A percentile compares a stretch with the other conserved stretches of the same genome.
Conservation (phyloP, 1,140 invertebrate genomes). For the Drosophila orosa region DNA sequence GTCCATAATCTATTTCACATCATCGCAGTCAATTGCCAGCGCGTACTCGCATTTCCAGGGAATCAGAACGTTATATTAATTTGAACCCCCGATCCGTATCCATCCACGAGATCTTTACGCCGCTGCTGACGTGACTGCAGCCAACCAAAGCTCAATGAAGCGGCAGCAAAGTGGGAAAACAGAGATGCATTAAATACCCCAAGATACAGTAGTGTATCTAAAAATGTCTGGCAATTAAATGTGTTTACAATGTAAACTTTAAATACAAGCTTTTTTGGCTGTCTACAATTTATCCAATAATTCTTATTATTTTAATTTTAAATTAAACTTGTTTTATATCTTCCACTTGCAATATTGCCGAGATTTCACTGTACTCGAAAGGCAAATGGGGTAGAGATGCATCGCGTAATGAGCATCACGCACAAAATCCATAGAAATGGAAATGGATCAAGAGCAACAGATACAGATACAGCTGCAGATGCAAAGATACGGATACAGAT, state of each 20-base stretch:
- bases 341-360: background rate
- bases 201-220: constrained; percentile 11
- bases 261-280: background rate
- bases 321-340: background rate
- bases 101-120: constrained; percentile 17
- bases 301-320: background rate
- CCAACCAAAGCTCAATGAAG: constrained; percentile 77
- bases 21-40: constrained; percentile 41
- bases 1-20: constrained; percentile 49
- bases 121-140: constrained; percentile 73
- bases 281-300: background rate
- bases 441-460: constrained; percentile 78
- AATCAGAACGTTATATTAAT: constrained; percentile 79
- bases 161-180: constrained; percentile 19
- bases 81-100: constrained; percentile 53
- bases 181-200: constrained; percentile 23
- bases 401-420: constrained; percentile 75
- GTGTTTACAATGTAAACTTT: no score
- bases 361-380: constrained; percentile 13
- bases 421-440: constrained; percentile 78
- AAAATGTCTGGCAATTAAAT: background rate
- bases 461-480: constrained; percentile 48
- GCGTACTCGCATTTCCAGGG: constrained; percentile 54
- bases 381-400: constrained; percentile 14
- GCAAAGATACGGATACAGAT: constrained; percentile 11